Evolutionary conservation across 2,113 vertebrate species (phyloP).

Genomic region (Xiphophorus maculatus): DNA sequence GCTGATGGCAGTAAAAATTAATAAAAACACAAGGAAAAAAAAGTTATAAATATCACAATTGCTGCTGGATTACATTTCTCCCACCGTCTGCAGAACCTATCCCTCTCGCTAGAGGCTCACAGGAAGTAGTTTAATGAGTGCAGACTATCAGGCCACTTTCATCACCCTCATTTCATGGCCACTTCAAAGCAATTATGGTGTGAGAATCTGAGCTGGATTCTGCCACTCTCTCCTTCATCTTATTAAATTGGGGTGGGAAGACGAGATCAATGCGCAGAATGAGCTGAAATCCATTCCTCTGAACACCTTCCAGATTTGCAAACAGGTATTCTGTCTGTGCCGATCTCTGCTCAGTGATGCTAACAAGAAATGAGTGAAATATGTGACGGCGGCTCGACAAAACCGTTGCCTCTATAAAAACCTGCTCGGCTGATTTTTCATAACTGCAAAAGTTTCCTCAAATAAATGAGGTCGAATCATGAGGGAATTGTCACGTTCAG

Average conservation of each 20-base stretch:
- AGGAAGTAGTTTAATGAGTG: constrained; percentile 41
- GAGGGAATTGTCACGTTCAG: background rate
- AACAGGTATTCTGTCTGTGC: constrained; percentile 1
- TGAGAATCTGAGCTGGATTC: constrained; percentile 21
- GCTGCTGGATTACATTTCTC: constrained; percentile 40
- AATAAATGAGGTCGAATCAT: background rate
- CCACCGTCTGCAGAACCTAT: background rate
- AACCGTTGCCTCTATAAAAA: background rate
- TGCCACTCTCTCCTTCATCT: constrained; percentile 31
- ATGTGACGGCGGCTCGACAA: background rate
- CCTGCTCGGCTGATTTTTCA: background rate
- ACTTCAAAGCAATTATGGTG: constrained; percentile 46
- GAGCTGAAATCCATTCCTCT: constrained; percentile 2
- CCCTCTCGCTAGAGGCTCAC: constrained; percentile 2
- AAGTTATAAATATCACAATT: background rate
- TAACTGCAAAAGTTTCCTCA: background rate
- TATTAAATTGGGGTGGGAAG: constrained; percentile 26
- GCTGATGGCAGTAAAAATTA: constrained; percentile 56
- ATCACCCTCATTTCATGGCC: constrained; percentile 49
- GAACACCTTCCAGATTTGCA: background rate
- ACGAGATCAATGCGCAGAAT: constrained; percentile 21
- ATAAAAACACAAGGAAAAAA: constrained; percentile 48
- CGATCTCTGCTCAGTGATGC: background rate
- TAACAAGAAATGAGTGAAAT: background rate
- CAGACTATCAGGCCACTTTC: constrained; percentile 18